phyloP scores from a whole-genome alignment of 2,888 invertebrate species.

The Noctua comes region DNA sequence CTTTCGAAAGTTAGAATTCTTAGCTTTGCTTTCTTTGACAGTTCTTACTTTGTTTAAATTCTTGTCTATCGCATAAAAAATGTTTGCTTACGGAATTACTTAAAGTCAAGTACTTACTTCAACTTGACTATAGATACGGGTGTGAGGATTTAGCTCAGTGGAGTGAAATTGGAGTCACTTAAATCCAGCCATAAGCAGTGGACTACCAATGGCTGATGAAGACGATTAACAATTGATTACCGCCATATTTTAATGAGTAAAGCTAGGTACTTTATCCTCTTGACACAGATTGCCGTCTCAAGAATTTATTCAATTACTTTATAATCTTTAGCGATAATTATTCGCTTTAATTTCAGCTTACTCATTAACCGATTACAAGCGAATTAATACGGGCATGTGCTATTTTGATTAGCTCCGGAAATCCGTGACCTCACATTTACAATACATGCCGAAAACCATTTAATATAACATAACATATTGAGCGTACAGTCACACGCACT shows the following conservation, averaged over 20 bases:
- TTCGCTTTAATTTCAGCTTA: constrained; percentile 24
- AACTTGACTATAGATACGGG: neutral
- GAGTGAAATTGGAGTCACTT: neutral
- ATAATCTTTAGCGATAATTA: neutral
- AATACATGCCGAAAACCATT: constrained; percentile 25
- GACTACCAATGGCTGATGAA: neutral
- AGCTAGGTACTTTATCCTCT: neutral
- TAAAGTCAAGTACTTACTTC: neutral
- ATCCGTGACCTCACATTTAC: constrained; percentile 52
- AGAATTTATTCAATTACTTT: constrained; percentile 16
- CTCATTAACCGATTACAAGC: constrained; percentile 12
- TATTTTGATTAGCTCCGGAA: constrained; percentile 52
- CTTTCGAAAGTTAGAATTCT: neutral
- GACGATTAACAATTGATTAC: neutral
- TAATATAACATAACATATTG: constrained; percentile 34
- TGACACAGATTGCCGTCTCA: neutral
- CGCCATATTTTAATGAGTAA: neutral
- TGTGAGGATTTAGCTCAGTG: neutral
- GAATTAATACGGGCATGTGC: constrained; percentile 14
- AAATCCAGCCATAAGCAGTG: neutral
- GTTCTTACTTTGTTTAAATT: neutral
- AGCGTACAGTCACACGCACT: neutral
- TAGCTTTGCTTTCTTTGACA: neutral
- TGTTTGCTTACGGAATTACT: too few relatives aligned
- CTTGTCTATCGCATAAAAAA: neutral